These are phyloP conservation scores for Syngnathus acus DNA, from an alignment of 2,797 vertebrate genomes.

Conservation along the genomic window DNA sequence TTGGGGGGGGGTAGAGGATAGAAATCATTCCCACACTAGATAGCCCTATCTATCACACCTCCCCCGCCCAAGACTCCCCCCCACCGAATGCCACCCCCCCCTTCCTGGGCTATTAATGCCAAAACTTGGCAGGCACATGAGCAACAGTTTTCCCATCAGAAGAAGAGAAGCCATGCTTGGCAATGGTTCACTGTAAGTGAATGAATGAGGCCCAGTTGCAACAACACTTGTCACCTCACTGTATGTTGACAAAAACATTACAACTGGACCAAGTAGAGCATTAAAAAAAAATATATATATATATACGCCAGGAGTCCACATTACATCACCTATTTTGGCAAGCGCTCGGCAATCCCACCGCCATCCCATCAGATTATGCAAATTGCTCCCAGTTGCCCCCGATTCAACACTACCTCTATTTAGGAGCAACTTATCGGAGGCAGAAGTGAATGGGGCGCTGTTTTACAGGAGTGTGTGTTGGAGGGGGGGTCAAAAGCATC, in stretches of 20 bases:
- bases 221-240: background rate
- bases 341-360: conserved; percentile 40
- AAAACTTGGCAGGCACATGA: conserved; percentile 72
- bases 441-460: conserved; percentile 66
- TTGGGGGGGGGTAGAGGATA: conserved; percentile 32
- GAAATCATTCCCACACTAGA: conserved; percentile 65
- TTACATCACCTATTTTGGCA: conserved; percentile 67
- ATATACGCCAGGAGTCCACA: background rate
- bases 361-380: conserved; percentile 76
- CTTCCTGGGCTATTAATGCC: conserved; percentile 62
- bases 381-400: conserved; percentile 65
- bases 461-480: conserved; percentile 37
- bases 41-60: conserved; percentile 62
- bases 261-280: background rate
- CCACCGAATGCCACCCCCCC: conserved; percentile 23
- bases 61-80: conserved; percentile 3
- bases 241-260: background rate
- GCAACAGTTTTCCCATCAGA: conserved; percentile 74
- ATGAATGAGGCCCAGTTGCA: background rate
- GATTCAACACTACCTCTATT: conserved; percentile 65
- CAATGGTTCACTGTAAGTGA: conserved; percentile 65
- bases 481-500: conserved; percentile 50
- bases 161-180: conserved; percentile 62
- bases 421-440: conserved; percentile 60
- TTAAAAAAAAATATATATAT: too few relatives aligned